A percentile compares a stretch with the other conserved stretches of the same genome.
Conservation (phyloP, 2,113 vertebrate species). For the Antechinus flavipes region DNA sequence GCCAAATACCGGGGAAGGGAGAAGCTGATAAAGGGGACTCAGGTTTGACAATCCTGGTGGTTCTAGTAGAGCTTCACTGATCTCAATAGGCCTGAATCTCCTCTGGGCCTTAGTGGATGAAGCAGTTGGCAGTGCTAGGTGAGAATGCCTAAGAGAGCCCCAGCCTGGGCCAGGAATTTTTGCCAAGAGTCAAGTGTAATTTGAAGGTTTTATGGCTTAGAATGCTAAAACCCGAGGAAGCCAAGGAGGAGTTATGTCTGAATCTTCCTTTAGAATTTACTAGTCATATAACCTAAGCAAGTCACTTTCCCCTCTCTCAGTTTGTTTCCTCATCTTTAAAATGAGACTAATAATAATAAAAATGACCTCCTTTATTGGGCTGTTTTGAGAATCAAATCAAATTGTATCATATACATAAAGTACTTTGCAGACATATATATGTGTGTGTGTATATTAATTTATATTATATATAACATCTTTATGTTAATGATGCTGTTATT, state of each 20-base stretch:
- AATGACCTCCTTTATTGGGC: neutral
- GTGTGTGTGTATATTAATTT: too few species aligned
- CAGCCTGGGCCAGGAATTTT: neutral
- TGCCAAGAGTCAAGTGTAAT: neutral
- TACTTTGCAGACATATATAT: neutral
- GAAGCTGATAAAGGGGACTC: neutral
- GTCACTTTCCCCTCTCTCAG: neutral
- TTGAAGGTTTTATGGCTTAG: neutral
- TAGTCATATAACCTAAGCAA: neutral
- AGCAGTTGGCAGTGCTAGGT: neutral
- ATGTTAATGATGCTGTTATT: neutral
- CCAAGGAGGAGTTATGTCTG: neutral
- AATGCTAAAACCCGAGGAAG: neutral
- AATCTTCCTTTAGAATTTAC: neutral
- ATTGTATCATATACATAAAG: neutral
- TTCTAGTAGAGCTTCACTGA: neutral
- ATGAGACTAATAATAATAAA: neutral
- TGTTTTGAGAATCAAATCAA: neutral
- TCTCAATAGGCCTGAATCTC: neutral
- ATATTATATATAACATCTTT: neutral
- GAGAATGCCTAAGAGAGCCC: neutral
- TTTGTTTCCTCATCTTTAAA: neutral
- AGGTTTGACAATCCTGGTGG: neutral
- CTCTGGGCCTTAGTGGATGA: neutral
- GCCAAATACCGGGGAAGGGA: neutral